Percentiles rank a stretch among this genome's conserved stretches.
Conservation (phyloP, 2,113 vertebrate genomes). For the Clupea harengus region DNA sequence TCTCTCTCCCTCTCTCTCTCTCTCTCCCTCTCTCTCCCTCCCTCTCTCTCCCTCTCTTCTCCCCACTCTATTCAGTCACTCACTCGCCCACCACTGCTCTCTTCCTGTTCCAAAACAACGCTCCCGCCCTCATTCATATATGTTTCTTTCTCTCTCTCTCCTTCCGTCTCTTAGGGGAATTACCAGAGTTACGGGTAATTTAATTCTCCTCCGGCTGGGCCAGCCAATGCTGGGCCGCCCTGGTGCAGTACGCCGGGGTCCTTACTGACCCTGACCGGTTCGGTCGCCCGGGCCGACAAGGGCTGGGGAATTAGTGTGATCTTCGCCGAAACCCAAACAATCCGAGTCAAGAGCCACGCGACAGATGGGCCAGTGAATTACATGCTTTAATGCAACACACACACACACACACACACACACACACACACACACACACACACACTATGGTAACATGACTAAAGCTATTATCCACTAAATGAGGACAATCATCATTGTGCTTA, state of each 20-base stretch:
- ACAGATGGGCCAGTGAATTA: constrained; percentile 3
- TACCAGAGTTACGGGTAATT: background rate
- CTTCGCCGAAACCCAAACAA: background rate
- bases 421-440: constrained; percentile 30
- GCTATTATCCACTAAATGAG: background rate
- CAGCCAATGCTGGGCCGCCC: background rate
- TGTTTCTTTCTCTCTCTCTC: background rate
- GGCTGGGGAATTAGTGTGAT: background rate
- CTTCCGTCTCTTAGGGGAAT: background rate
- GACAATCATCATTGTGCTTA: background rate
- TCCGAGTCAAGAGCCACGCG: background rate
- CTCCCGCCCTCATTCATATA: background rate
- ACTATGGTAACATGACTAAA: constrained; percentile 18
- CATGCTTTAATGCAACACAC: background rate
- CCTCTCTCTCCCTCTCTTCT: background rate
- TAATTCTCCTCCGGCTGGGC: background rate
- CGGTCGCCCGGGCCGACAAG: background rate
- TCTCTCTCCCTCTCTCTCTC: background rate
- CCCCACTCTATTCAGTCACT: background rate
- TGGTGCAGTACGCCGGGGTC: background rate
- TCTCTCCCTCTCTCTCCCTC: background rate
- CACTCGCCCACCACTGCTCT: background rate
- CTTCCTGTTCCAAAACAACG: background rate
- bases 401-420: constrained; percentile 51
- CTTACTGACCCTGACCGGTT: background rate